Conservation (phyloP, 2,113 vertebrate genomes). For the Sorex fumeus region DNA sequence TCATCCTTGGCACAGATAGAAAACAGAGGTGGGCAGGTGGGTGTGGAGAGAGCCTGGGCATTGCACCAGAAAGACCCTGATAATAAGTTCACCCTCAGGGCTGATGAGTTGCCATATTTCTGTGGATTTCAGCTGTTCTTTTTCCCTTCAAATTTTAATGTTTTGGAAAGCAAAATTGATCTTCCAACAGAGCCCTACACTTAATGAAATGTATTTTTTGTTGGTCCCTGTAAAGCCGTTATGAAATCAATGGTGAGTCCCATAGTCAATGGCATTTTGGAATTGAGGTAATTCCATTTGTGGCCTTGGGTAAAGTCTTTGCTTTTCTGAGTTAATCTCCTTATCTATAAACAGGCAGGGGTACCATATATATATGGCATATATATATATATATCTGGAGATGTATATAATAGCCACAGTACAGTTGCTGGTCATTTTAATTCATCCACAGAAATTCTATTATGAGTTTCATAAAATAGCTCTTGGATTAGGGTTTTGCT, state of each 20-base stretch:
- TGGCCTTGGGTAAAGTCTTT: constrained; percentile 69
- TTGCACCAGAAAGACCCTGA: not conserved
- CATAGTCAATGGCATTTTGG: constrained; percentile 55
- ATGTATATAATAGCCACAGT: not conserved
- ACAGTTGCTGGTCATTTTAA: constrained; percentile 14
- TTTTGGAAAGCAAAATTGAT: constrained; percentile 53
- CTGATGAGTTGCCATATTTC: not conserved
- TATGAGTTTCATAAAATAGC: constrained; percentile 58
- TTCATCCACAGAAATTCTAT: constrained; percentile 41
- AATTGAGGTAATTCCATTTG: constrained; percentile 46
- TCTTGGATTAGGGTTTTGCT: constrained; percentile 42
- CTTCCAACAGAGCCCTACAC: constrained; percentile 5
- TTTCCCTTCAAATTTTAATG: constrained; percentile 52
- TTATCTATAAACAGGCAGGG: constrained; percentile 67
- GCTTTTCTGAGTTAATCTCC: constrained; percentile 65
- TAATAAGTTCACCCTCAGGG: not conserved
- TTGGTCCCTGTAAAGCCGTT: constrained; percentile 68
- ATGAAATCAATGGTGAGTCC: constrained; percentile 62
- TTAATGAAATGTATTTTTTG: constrained; percentile 69
- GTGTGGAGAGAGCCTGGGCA: not conserved
- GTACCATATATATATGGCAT: not conserved
- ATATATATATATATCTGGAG: constrained; percentile 34
- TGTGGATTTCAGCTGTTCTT: not conserved
- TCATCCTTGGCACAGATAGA: accelerated
- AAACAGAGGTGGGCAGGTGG: not conserved